Base-by-base conservation (phyloP, 2,113 vertebrate genomes). In the Lampris megalopsis region DNA sequence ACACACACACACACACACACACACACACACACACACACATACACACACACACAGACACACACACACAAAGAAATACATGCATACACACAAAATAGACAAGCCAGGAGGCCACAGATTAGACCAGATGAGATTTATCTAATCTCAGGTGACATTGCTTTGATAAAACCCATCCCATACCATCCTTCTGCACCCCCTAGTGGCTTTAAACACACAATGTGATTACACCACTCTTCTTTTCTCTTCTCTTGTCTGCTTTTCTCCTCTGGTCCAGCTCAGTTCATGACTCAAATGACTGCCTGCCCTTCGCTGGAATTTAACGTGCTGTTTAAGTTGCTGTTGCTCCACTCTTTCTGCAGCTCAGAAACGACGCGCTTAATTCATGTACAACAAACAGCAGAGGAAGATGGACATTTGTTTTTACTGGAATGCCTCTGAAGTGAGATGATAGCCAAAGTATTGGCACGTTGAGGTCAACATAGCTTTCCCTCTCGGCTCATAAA, bases 121-220 rank as follows among this genome's bases (percentile, higher is more conserved):
- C 61, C 73, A 77, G 80, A 79, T 37, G 79, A 88, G 89, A 91
- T 93, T 91, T 85, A 74, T 84, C 84, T 93, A 93, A 92, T 93
- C 91, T 85, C 89, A 91, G 89, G 89, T 93, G 91, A 93, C 90
- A 88, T 86, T 92, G 89, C 53, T 63, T 54, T 74, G 74, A 79
- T 83, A 88, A 85, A 77, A 61, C 62, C 24, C 0, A 50, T 35
- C 58, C 40, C 47, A 61, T 41, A 57, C 47, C 60, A n/a, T 53
- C 38, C 65, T 71, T 41, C 36, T 73, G 70, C 76, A 73, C 84
- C 86, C 68, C 68, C 87, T 77, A 73, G 73, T 84, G 91, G 86
- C 45, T 24, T 57, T 24, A 63, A 71, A 57, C 2, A 38, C 2
- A 42, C 62, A 74, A 52, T 53, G 60, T 11, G 1, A 66, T 70